Evolutionary conservation across 2,888 invertebrate species (phyloP), one percentile per base, ranked within the genome.

Genomic region (Drosophila infuscata): DNA sequence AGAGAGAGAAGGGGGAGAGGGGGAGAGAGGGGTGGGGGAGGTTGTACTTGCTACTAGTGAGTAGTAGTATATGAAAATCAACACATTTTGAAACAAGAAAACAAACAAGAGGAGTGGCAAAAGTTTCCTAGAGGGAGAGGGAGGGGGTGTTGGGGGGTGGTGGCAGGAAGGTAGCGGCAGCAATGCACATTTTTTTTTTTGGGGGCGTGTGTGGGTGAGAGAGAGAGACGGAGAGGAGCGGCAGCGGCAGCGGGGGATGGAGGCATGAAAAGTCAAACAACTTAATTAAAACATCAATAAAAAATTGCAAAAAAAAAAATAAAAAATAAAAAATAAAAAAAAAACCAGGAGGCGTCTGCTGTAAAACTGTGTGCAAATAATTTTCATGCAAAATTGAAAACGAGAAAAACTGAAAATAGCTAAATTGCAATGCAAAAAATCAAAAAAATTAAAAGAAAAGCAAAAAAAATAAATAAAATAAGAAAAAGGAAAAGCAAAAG

Each of bases 281-380:
- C 87, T 85, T 86, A 89, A 88, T 89, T 89, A 88, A 88, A 83
- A 83, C 89, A 88, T 88, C 88, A 88, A 88, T 88, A 89, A 88
- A 88, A 88, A 75, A 87, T 81, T 81, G 76, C 75, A 83, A 81
- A 81, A 25, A 25, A 25, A 25, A 25, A 25, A 25, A 25, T 1
- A 25, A 25, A 25, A 25, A 88, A 88, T 89, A 89, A 88, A 88
- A 88, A 75, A 87, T 79, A 79, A 75, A 25, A 74, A 83, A 79
- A 81, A 62, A 52, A 20, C 33, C 32, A 32, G n/a, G 36, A 67
- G 67, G 48, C 76, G 80, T 29, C 53, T 9, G 54, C 74, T 71
- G 71, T 72, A 71, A 76, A 80, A 71, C 51, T 79, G 79, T 76
- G 74, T 56, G 76, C 68, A 77, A 77, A 76, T 76, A 60, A 63